Evolutionary conservation across 23 tunicate species (phyloP).

Genomic region (Ascidia mentula): DNA sequence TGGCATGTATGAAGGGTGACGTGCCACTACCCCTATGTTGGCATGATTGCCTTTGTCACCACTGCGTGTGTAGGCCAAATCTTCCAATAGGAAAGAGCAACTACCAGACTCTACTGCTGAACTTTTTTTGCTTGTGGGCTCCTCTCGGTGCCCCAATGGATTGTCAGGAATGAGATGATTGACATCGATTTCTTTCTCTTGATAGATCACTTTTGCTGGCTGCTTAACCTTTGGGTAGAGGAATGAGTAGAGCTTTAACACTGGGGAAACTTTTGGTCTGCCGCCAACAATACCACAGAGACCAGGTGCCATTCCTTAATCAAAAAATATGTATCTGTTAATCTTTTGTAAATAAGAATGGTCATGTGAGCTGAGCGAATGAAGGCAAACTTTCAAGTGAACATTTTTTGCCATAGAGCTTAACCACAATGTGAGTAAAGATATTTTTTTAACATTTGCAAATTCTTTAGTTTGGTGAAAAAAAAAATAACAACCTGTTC

Average conservation of each 20-base stretch:
- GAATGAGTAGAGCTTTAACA: conserved; percentile 74
- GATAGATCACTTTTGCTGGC: conserved; percentile 30
- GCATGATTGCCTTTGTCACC: conserved; percentile 93
- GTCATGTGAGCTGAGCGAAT: too few relatives aligned
- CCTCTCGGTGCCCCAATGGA: background rate
- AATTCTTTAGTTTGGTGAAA: background rate
- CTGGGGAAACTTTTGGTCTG: conserved; percentile 77
- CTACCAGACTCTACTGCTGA: conserved; percentile 33
- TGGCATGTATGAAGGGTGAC: conserved; percentile 82
- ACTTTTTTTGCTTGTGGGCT: background rate
- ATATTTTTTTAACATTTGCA: too few relatives aligned
- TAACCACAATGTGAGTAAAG: too few relatives aligned
- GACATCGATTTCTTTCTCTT: background rate
- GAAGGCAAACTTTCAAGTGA: too few relatives aligned
- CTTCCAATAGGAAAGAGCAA: conserved; percentile 49
- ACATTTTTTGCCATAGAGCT: too few relatives aligned
- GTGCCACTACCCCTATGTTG: conserved; percentile 84
- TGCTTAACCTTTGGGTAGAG: conserved; percentile 55
- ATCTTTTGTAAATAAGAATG: too few relatives aligned
- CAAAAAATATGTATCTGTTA: background rate
- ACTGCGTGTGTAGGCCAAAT: conserved; percentile 78
- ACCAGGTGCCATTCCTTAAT: conserved; percentile 99
- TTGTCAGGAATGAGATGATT: conserved; percentile 12
- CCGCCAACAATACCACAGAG: conserved; percentile 89
- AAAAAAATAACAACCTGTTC: conserved; percentile 59